Evolutionary conservation across 2,113 vertebrate genomes (phyloP).

Genomic region (Dunckerocampus dactyliophorus): DNA sequence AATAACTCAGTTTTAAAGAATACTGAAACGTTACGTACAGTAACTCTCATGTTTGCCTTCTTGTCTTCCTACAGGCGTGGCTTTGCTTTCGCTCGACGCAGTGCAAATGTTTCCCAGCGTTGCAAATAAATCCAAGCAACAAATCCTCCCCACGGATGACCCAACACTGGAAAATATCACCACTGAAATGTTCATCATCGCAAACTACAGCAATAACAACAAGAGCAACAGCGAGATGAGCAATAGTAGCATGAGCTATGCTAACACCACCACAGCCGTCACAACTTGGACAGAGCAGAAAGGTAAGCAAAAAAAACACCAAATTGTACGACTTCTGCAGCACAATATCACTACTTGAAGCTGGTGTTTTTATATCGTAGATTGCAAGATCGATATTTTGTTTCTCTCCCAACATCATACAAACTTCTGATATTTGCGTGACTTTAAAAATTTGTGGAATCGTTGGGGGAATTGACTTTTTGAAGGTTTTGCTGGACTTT

Average conservation of each 20-base stretch:
- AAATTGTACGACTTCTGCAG: not conserved
- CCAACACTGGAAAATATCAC: fast-evolving
- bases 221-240: not conserved
- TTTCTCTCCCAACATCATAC: too few species aligned
- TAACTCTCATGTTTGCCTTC: too few species aligned
- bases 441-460: too few species aligned
- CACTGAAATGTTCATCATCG: fast-evolving
- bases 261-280: not conserved
- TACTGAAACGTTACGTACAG: too few species aligned
- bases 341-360: not conserved
- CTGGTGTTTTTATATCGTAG: not conserved
- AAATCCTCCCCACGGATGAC: not conserved
- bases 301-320: conserved; percentile 16
- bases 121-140: not conserved
- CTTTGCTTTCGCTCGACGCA: not conserved
- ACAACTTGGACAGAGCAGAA: fast-evolving
- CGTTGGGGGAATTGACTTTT: too few species aligned
- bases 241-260: not conserved
- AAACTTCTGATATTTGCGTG: too few species aligned
- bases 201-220: not conserved
- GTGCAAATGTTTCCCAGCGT: fast-evolving
- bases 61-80: conserved; percentile 30
- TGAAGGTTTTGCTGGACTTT: too few species aligned
- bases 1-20: too few species aligned
- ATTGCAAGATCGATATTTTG: not conserved